These are phyloP conservation scores for Sapajus apella DNA, from an alignment of 2,113 vertebrate genomes.

Conservation along the genomic window DNA sequence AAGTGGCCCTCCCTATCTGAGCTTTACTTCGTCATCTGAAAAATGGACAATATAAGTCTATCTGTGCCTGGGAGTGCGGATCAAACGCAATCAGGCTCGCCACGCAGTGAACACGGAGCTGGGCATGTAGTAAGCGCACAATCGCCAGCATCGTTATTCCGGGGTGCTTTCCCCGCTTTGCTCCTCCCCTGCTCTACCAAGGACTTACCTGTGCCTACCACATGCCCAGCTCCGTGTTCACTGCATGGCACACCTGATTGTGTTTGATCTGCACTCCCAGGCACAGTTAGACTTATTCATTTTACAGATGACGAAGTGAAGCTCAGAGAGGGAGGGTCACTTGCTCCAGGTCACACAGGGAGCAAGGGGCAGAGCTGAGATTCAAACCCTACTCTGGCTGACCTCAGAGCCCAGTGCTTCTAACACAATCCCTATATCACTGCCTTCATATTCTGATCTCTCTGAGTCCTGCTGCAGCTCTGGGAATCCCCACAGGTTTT, in stretches of 20 bases:
- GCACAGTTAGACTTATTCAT: neutral
- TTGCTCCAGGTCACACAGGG: neutral
- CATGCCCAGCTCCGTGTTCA: neutral
- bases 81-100: neutral
- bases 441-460: neutral
- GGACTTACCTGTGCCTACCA: neutral
- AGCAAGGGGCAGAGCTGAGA: neutral
- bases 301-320: neutral
- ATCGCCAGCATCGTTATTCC: neutral
- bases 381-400: neutral
- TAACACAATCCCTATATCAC: neutral
- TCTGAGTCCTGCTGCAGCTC: neutral
- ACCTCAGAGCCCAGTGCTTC: neutral
- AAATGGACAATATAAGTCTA: neutral
- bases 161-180: neutral
- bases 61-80: neutral
- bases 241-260: accelerated
- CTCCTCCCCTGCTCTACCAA: neutral
- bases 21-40: neutral
- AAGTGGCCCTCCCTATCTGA: neutral
- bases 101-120: neutral
- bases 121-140: neutral
- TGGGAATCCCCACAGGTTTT: neutral
- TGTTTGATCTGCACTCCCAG: neutral
- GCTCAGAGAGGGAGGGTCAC: neutral